Evolutionary conservation across 37 sponge, comb jelly and placozoan genomes (phyloP).

Genomic region (Theonella swinhoei): DNA sequence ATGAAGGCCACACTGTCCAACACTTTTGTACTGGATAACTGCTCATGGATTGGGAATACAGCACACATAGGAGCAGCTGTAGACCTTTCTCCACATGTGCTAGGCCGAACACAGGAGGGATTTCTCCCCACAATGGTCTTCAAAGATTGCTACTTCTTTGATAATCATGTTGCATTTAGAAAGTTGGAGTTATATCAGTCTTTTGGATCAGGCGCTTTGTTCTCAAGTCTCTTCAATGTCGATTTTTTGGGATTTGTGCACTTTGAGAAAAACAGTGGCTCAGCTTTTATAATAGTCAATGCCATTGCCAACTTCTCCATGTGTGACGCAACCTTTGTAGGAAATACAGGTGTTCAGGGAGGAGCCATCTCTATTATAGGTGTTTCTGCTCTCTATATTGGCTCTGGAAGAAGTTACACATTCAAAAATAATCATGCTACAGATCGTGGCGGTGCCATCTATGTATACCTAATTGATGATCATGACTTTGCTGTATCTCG

Average conservation of each 20-base stretch:
- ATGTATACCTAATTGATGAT: not conserved
- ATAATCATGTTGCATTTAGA: not conserved
- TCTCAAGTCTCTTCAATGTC: not conserved
- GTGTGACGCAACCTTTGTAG: not conserved
- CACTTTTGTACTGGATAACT: not conserved
- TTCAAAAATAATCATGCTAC: not conserved
- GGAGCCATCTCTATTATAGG: conserved; percentile 14
- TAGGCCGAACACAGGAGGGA: not conserved
- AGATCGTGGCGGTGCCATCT: conserved; percentile 27
- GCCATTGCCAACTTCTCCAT: conserved; percentile 13
- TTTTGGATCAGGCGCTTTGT: not conserved
- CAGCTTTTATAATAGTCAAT: conserved; percentile 5
- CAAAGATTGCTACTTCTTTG: not conserved
- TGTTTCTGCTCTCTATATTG: not conserved
- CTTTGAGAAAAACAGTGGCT: conserved; percentile 9
- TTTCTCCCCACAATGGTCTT: conserved; percentile 2
- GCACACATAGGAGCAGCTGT: conserved; percentile 34
- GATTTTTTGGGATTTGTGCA: not conserved
- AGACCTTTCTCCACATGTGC: conserved; percentile 16
- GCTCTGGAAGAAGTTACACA: not conserved
- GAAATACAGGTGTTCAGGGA: conserved; percentile 1
- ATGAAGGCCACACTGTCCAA: not conserved
- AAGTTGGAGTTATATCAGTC: not conserved
- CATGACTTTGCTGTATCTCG: conserved; percentile 7
- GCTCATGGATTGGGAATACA: conserved; percentile 13